Conservation (phyloP, 2,888 invertebrate species). For the Entomobrya proxima region DNA sequence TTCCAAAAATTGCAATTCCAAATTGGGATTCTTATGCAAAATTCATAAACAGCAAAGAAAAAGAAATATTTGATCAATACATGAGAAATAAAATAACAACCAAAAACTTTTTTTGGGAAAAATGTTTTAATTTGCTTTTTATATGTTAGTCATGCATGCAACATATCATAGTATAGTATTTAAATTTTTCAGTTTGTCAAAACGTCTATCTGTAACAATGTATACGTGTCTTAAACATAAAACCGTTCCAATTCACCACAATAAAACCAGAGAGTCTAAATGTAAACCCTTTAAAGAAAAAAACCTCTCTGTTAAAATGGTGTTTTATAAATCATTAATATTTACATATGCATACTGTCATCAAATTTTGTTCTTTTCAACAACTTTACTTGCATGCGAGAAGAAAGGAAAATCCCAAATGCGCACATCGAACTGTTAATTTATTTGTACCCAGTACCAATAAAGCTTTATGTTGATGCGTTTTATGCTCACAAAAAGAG, state of each 20-base stretch:
- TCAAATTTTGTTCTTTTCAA: background rate
- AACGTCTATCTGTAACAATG: background rate
- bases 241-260: background rate
- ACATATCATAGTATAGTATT: no score
- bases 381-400: background rate
- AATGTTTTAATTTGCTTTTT: background rate
- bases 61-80: no score
- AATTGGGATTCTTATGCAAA: no score
- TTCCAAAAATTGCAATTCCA: no score
- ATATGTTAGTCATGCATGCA: background rate
- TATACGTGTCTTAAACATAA: background rate
- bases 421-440: background rate
- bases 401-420: background rate
- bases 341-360: background rate
- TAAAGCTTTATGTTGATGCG: constrained; percentile 30
- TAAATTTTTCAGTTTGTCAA: no score
- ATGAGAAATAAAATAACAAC: no score
- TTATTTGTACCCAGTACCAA: constrained; percentile 30
- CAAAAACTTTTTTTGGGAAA: no score
- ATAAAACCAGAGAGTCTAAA: no score
- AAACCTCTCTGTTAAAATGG: no score
- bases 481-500: background rate
- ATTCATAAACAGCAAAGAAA: no score
- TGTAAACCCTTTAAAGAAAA: no score
- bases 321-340: background rate